A percentile compares a stretch with the other conserved stretches of the same genome.
Conservation (phyloP, 2,797 vertebrate genomes). For the Euthynnus affinis region DNA sequence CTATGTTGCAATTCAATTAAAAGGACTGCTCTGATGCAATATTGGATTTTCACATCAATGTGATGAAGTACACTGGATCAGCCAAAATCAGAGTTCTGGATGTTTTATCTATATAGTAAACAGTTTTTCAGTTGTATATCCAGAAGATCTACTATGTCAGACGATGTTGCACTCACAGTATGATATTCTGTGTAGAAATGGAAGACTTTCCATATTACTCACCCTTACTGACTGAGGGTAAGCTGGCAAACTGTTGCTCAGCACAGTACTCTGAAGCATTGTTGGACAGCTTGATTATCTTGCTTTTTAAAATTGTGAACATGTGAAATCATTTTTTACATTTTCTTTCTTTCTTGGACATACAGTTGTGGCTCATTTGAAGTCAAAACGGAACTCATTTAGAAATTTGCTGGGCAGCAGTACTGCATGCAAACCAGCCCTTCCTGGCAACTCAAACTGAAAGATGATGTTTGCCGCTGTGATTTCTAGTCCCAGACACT, state of each 20-base stretch:
- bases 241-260: not conserved
- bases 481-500: not conserved
- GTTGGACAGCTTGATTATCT: not conserved
- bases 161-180: not conserved
- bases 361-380: not conserved
- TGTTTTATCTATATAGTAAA: not conserved
- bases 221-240: not conserved
- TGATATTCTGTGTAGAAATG: not conserved
- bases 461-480: not conserved
- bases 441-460: not conserved
- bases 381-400: slow-evolving; percentile 24
- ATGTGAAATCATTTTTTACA: not conserved
- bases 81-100: not conserved
- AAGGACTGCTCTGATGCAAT: not conserved
- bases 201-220: not conserved
- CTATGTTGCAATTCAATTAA: not conserved
- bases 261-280: not conserved
- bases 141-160: not conserved
- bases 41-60: not conserved
- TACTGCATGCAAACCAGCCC: not conserved
- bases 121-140: not conserved
- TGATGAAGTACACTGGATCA: not conserved
- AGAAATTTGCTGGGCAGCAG: slow-evolving; percentile 27
- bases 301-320: not conserved
- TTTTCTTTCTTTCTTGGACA: too few relatives aligned